Percentiles rank a stretch among this genome's conserved stretches.
Evolutionary conservation across 1,140 invertebrate species (phyloP).

Genomic region (Pogonognathellus flavescens): DNA sequence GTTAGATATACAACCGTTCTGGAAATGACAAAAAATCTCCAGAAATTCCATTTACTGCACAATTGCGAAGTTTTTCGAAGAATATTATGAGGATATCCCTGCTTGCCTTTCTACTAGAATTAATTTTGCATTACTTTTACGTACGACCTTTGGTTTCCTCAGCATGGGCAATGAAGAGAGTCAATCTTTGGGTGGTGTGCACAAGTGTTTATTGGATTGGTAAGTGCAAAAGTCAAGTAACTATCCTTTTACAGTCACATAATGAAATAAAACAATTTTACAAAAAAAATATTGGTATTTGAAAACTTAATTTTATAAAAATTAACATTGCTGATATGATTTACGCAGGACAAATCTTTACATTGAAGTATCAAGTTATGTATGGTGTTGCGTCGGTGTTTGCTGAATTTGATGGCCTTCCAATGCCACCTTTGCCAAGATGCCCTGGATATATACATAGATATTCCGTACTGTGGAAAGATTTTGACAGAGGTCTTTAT

Average conservation of each 20-base stretch:
- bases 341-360: constrained; percentile 81
- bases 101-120: constrained; percentile 56
- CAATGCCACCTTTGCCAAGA: constrained; percentile 83
- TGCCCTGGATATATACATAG: constrained; percentile 91
- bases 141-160: constrained; percentile 57
- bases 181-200: constrained; percentile 81
- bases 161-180: constrained; percentile 69
- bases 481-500: constrained; percentile 93
- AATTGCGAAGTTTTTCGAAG: too few species aligned
- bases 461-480: constrained; percentile 96
- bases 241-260: too few species aligned
- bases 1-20: too few species aligned
- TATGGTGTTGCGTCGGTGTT: constrained; percentile 85
- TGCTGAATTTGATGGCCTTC: constrained; percentile 81
- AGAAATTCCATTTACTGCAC: too few species aligned
- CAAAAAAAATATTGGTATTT: too few species aligned
- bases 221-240: not conserved
- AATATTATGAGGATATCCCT: not conserved
- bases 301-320: too few species aligned
- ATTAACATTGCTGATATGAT: not conserved
- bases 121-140: constrained; percentile 61
- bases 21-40: too few species aligned
- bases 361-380: constrained; percentile 88
- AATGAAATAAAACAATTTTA: not conserved
- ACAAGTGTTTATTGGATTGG: constrained; percentile 81